Conservation (phyloP, 2,888 invertebrate species). For the Siphlonurus alternatus region DNA sequence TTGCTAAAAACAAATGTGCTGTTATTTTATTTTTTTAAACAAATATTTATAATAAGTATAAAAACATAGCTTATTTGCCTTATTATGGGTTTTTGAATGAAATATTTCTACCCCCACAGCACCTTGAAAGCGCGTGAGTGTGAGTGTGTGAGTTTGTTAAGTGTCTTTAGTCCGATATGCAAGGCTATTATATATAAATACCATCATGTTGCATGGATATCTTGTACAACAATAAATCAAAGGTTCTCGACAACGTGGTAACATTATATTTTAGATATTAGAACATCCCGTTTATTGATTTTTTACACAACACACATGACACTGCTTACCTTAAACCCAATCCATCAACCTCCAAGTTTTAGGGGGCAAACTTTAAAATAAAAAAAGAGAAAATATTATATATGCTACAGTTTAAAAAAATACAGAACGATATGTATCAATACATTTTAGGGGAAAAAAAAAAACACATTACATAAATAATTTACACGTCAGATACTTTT, state of each 20-base stretch:
- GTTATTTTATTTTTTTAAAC: background rate
- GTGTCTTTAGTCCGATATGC: background rate
- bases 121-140: background rate
- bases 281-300: background rate
- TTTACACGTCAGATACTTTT: too few species aligned
- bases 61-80: background rate
- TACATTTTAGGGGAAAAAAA: too few species aligned
- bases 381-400: background rate
- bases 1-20: background rate
- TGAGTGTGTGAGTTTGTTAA: constrained; percentile 1
- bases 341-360: too few species aligned
- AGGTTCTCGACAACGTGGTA: too few species aligned
- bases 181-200: background rate
- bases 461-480: too few species aligned
- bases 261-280: too few species aligned
- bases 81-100: background rate
- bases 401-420: too few species aligned
- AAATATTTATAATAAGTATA: background rate
- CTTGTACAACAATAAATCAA: constrained; percentile 93
- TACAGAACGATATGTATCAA: too few species aligned
- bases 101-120: background rate
- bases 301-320: too few species aligned
- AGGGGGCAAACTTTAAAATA: background rate
- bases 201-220: constrained; percentile 3
- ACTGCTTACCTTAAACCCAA: too few species aligned